Conservation (phyloP, 2,797 vertebrate species). For the Siniperca undulata region DNA sequence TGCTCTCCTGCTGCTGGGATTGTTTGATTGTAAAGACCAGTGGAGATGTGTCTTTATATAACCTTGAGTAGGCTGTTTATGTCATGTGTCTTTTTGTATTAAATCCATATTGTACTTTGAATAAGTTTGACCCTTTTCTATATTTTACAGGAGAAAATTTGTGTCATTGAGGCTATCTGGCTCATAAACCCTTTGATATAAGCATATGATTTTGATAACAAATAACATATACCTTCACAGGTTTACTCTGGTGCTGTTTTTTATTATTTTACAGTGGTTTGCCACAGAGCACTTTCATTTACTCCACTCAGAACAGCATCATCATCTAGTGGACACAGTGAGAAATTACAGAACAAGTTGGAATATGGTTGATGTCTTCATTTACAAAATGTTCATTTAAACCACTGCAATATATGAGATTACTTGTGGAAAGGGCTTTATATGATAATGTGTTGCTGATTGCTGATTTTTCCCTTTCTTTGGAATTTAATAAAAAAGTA, state of each 20-base stretch:
- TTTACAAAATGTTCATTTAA: neutral
- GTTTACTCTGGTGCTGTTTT: constrained; percentile 12
- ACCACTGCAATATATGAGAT: neutral
- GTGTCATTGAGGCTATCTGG: neutral
- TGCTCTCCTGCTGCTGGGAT: neutral
- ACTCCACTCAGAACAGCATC: constrained; percentile 28
- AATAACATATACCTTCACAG: neutral
- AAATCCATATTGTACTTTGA: neutral
- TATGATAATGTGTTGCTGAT: too few species aligned
- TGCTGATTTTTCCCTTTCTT: neutral
- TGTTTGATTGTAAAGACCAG: neutral
- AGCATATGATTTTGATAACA: neutral
- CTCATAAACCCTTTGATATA: neutral
- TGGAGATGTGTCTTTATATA: neutral
- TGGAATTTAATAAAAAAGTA: too few species aligned
- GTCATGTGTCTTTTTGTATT: neutral
- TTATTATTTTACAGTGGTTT: neutral
- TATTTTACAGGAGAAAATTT: neutral
- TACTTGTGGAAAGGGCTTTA: neutral
- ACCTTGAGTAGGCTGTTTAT: neutral
- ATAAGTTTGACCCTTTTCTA: neutral
- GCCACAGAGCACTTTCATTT: neutral
- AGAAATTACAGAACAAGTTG: neutral
- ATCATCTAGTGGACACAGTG: constrained; percentile 49
- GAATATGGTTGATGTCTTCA: neutral